Evolutionary conservation across 1,140 invertebrate genomes (phyloP).

Genomic region (Prorops nasuta): DNA sequence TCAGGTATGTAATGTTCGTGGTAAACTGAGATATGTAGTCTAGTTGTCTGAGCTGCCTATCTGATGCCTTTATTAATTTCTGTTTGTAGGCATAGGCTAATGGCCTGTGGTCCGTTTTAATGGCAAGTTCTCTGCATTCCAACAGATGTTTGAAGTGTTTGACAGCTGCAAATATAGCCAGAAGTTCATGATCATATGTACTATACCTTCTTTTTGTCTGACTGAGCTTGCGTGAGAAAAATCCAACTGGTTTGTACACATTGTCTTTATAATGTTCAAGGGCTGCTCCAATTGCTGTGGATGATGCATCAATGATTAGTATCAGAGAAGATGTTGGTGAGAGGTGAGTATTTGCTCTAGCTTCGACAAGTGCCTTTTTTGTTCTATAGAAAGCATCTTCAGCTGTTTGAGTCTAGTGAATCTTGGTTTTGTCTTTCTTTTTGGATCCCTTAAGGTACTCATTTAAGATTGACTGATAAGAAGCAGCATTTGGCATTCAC

Average conservation of each 20-base stretch:
- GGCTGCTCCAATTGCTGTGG: constrained; percentile 9
- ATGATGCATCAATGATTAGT: not conserved
- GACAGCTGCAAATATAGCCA: constrained; percentile 18
- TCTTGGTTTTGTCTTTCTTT: constrained; percentile 24
- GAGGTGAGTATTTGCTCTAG: not conserved
- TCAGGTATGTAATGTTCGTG: too few relatives aligned
- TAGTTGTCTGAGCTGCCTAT: constrained; percentile 18
- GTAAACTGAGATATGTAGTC: constrained; percentile 33
- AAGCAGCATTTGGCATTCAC: constrained; percentile 9
- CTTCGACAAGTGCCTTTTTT: constrained; percentile 18
- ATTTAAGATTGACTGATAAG: constrained; percentile 18
- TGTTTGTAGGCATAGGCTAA: constrained; percentile 24
- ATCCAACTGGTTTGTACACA: constrained; percentile 20
- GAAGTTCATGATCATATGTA: constrained; percentile 24
- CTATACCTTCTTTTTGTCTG: constrained; percentile 6
- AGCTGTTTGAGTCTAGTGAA: constrained; percentile 5
- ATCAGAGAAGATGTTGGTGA: not conserved
- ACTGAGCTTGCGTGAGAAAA: constrained; percentile 18
- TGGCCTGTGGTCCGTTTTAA: too few relatives aligned
- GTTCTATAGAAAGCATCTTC: constrained; percentile 20
- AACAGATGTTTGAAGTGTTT: constrained; percentile 10
- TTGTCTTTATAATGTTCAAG: constrained; percentile 9
- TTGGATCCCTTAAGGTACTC: constrained; percentile 14
- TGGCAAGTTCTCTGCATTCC: constrained; percentile 30
- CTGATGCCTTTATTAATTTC: constrained; percentile 13